Base-by-base conservation (phyloP, 2,888 invertebrate species). In the Brenthis ino region DNA sequence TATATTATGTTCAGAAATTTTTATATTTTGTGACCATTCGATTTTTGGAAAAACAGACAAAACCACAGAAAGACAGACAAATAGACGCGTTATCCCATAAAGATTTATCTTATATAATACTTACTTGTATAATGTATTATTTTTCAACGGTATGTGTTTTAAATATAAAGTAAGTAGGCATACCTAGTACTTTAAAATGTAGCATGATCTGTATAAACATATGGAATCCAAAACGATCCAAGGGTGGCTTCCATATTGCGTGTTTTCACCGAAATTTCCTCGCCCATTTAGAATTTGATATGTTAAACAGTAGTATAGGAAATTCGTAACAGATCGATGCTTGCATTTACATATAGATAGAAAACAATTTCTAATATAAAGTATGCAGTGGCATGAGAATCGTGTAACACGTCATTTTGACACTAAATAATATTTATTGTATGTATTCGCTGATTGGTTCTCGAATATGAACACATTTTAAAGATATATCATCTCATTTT, bases 191-290 rank as follows among this genome's bases (percentile, higher is more conserved):
- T 43, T 43, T 43, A 43, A 43, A 43, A 43, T 43, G 37, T 43
- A 43, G 37, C 37, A 43, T 43, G 37, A 43, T 43, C 37, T 43
- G 37, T 11, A 28, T 28, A 43, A 43, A 11, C 11, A 43, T 43
- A 43, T 8, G 37, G 37, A 43, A 43, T 63, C 37, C 14, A 53
- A 63, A 63, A 53, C 37, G 63, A 60, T 63, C 51, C 51, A 47
- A 48, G 43, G n/a, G 51, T 47, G 51, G 58, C 58, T 64, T 64
- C 58, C 37, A 65, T 69, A 70, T 70, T 73, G 73, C 75, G 66
- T 75, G 74, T 72, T 70, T 70, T 74, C 70, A 71, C 66, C 68
- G 63, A 73, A 68, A 72, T 70, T 71, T 60, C 80, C 58, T 67
- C 54, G 65, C 50, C 63, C 65, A 65, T 69, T 72, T 67, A 48